Percentiles rank a stretch among this genome's conserved stretches.
These are phyloP conservation scores for Hirudo medicinalis DNA, from an alignment of 1,140 invertebrate species.

Conservation along the genomic window DNA sequence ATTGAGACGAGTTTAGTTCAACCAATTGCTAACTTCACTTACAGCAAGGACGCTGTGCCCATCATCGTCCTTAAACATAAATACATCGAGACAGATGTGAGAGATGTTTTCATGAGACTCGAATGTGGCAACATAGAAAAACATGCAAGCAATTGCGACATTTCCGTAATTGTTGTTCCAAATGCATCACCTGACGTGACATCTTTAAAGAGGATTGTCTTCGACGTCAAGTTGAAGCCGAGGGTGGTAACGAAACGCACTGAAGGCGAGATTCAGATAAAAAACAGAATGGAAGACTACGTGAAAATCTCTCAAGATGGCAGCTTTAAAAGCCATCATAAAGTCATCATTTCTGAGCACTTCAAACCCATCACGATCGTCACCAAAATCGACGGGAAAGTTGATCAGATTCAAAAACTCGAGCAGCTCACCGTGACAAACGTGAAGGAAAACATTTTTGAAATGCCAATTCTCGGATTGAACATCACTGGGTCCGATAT, in stretches of 20 bases:
- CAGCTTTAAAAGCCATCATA: not conserved
- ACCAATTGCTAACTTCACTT: not conserved
- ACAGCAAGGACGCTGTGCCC: not conserved
- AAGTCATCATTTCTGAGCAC: slow-evolving; percentile 3
- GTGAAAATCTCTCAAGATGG: not conserved
- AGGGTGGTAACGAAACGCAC: not conserved
- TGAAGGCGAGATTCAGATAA: slow-evolving; percentile 1
- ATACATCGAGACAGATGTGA: not conserved
- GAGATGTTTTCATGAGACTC: not conserved
- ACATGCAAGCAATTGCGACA: not conserved
- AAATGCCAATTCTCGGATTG: not conserved
- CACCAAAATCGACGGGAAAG: not conserved
- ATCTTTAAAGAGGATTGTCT: not conserved
- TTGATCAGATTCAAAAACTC: not conserved
- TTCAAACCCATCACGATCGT: not conserved
- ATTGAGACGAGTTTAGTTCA: not conserved
- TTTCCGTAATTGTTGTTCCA: not conserved
- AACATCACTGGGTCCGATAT: not conserved
- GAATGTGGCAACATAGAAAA: not conserved
- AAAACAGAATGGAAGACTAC: slow-evolving; percentile 1
- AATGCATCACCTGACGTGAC: not conserved
- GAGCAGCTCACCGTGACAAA: not conserved
- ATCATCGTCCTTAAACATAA: not conserved
- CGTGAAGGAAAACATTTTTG: slow-evolving; percentile 10
- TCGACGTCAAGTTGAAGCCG: not conserved